Base-by-base conservation (phyloP, 1,140 invertebrate species). In the Physella acuta region DNA sequence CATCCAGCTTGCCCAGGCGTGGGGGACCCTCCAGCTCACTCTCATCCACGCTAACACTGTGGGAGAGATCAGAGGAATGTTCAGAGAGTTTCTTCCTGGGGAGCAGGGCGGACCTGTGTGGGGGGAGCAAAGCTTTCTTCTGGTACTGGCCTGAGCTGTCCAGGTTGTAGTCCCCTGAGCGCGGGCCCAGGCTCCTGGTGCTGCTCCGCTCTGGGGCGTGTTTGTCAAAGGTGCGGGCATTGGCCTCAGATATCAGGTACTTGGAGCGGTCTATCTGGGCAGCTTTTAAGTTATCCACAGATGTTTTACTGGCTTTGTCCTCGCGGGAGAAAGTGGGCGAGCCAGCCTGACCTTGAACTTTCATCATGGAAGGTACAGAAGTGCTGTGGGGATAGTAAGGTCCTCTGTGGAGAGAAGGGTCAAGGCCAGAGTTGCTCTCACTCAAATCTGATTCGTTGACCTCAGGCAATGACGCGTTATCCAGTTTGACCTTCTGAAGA, bases 1-100 rank as follows among this genome's bases (percentile, higher is more conserved):
- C 94, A 86, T 98, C 95, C 70, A 98, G 87, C 20, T 94, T 79
- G 11, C 79, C 79, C 60, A 81, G 73, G 11, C 72, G 62, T 28
- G 68, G 67, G 49, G 33, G 31, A 37, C 49, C 39, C 36, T 66
- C 61, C 3, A 61, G n/a, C 4, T 51, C 63, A 34, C n/a, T n/a
- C 17, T 71, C 70, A 24, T 66, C 70, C 61, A 71, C 30, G 26
- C 67, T 70, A 11, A 61, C 14, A 56, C 61, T 66, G 31, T 73
- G 71, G 3, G 37, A 2, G 49, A 73, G 56, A 44, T 70, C 67
- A 11, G 11, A 5, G 26, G 36, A 34, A 31, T 70, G 51, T 26
- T 76, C 75, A 39, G 71, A 60, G 37, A 62, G 69, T 67, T 78
- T 76, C 72, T 78, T 79, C 37, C 70, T 71, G n/a, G 70, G 69